Percentiles rank a stretch among this genome's conserved stretches.
phyloP scores from a whole-genome alignment of 2,888 invertebrate genomes.

The Campoplex nolae region DNA sequence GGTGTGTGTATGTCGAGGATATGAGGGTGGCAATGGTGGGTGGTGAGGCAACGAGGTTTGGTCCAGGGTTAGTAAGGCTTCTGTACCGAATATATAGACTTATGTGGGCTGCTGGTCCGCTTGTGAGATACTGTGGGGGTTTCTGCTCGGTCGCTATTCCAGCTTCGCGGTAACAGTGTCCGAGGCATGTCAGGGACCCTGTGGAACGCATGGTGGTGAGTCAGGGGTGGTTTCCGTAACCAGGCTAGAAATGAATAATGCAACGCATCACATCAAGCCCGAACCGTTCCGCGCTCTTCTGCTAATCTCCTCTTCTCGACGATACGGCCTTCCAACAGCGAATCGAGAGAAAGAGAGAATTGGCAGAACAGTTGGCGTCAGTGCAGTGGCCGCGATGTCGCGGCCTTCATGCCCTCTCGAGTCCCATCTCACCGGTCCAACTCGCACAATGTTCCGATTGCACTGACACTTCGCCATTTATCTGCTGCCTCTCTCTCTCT shows the following conservation, averaged over 20 bases:
- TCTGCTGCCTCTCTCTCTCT: background rate
- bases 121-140: constrained; percentile 41
- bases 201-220: constrained; percentile 72
- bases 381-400: constrained; percentile 43
- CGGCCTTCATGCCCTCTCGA: constrained; percentile 42
- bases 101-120: constrained; percentile 24
- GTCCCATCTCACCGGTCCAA: constrained; percentile 38
- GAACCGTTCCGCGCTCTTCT: constrained; percentile 75
- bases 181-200: constrained; percentile 72
- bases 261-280: constrained; percentile 80
- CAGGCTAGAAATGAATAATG: constrained; percentile 81
- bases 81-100: constrained; percentile 30
- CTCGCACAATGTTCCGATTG: constrained; percentile 59
- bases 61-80: constrained; percentile 39
- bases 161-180: constrained; percentile 76
- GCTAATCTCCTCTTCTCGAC: constrained; percentile 79
- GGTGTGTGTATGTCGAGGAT: background rate
- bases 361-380: constrained; percentile 51
- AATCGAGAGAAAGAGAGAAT: constrained; percentile 37
- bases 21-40: constrained; percentile 24
- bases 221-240: constrained; percentile 77
- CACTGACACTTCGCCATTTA: constrained; percentile 29
- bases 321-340: constrained; percentile 67
- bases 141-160: constrained; percentile 41
- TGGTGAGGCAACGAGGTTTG: constrained; percentile 23